These are phyloP conservation scores for Leucoptera coffeella DNA, from an alignment of 2,888 invertebrate genomes.

Conservation along the genomic window DNA sequence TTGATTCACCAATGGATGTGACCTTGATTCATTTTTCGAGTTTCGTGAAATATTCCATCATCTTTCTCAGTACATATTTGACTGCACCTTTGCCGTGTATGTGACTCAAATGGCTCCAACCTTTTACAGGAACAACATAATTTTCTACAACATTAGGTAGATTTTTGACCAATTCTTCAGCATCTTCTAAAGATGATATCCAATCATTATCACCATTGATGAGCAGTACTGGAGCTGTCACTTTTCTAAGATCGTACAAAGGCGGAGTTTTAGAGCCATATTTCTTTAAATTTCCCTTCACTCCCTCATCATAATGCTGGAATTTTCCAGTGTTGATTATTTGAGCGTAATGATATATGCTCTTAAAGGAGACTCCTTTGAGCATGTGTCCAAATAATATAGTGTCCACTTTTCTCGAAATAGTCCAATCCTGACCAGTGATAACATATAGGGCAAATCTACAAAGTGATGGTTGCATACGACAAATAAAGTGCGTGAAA, in stretches of 20 bases:
- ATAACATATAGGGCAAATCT: constrained; percentile 40
- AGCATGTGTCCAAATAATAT: constrained; percentile 46
- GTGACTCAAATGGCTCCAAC: constrained; percentile 38
- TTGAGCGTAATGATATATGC: constrained; percentile 48
- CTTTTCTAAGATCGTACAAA: constrained; percentile 20
- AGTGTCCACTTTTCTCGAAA: constrained; percentile 45
- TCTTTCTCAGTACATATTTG: constrained; percentile 14
- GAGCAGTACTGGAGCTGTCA: constrained; percentile 27
- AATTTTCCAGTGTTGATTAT: constrained; percentile 22
- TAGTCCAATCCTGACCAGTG: constrained; percentile 49
- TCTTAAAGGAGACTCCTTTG: constrained; percentile 44
- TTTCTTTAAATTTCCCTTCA: constrained; percentile 16
- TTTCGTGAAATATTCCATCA: not conserved
- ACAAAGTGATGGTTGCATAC: constrained; percentile 12
- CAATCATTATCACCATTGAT: constrained; percentile 50
- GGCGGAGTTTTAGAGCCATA: constrained; percentile 26
- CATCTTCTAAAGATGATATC: constrained; percentile 54
- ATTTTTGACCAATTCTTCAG: constrained; percentile 36
- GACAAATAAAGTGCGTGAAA: constrained; percentile 20
- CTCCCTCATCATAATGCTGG: constrained; percentile 28
- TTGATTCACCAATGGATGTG: too few species aligned
- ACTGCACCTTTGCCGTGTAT: constrained; percentile 23
- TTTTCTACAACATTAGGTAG: constrained; percentile 54
- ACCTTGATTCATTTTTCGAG: too few species aligned
- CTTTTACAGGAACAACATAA: constrained; percentile 47